Evolutionary conservation across 1,140 invertebrate species (phyloP).

Genomic region (Diplogasteroides magnus): DNA sequence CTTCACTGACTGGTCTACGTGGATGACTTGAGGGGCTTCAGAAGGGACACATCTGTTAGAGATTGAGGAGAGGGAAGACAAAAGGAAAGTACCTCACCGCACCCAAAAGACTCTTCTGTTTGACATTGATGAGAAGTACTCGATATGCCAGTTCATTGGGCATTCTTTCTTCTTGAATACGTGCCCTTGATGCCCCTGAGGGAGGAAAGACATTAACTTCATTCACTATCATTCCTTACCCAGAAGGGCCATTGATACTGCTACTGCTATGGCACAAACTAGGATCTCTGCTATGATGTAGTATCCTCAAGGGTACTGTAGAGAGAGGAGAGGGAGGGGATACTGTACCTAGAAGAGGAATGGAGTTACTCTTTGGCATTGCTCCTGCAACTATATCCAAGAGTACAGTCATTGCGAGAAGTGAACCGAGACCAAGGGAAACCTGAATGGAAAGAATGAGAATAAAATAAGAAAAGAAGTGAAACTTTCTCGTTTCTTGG

Average conservation of each 20-base stretch:
- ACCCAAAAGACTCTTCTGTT: slow-evolving; percentile 18
- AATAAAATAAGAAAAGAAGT: slow-evolving; percentile 1
- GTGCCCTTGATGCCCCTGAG: slow-evolving; percentile 20
- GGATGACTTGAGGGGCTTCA: background rate
- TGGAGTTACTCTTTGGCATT: slow-evolving; percentile 52
- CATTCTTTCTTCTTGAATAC: slow-evolving; percentile 21
- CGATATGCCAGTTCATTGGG: slow-evolving; percentile 14
- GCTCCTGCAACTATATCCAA: slow-evolving; percentile 47
- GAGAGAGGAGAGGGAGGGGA: background rate
- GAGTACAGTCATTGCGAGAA: slow-evolving; percentile 49
- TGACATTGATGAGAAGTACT: slow-evolving; percentile 19
- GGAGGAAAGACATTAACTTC: slow-evolving; percentile 31
- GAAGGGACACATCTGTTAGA: background rate
- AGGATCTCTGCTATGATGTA: slow-evolving; percentile 50
- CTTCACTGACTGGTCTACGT: too few relatives aligned
- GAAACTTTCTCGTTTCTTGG: slow-evolving; percentile 43
- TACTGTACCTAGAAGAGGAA: slow-evolving; percentile 42
- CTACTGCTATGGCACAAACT: slow-evolving; percentile 43
- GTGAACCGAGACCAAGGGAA: slow-evolving; percentile 43
- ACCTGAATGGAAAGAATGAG: slow-evolving; percentile 26
- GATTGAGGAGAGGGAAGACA: background rate
- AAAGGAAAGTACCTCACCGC: background rate
- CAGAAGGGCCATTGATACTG: slow-evolving; percentile 44
- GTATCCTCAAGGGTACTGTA: slow-evolving; percentile 34
- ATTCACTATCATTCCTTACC: slow-evolving; percentile 39